Evolutionary conservation across 2,797 vertebrate genomes (phyloP).

Genomic region (Fundulus diaphanus): DNA sequence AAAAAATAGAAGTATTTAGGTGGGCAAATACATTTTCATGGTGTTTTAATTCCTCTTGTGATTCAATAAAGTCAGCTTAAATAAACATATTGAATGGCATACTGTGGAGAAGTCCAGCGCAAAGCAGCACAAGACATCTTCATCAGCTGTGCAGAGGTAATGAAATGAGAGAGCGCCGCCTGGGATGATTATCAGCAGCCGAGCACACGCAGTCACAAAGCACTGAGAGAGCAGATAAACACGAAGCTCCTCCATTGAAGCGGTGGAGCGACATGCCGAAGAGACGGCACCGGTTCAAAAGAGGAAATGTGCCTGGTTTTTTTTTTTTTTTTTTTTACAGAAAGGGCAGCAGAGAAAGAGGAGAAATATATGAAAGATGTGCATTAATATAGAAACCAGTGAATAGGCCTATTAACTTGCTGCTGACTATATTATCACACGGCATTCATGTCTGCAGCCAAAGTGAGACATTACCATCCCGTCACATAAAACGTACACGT

Average conservation of each 20-base stretch:
- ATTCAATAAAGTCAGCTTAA: constrained; percentile 16
- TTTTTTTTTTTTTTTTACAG: too few species aligned
- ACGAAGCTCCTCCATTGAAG: constrained; percentile 32
- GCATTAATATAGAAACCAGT: constrained; percentile 20
- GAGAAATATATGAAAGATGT: constrained; percentile 28
- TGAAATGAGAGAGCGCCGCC: constrained; percentile 55
- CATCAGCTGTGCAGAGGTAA: constrained; percentile 38
- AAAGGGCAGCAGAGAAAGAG: constrained; percentile 18
- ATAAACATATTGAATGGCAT: constrained; percentile 13
- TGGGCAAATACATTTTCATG: neutral
- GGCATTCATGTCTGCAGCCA: constrained; percentile 19
- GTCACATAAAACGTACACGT: neutral
- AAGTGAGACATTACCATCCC: constrained; percentile 20
- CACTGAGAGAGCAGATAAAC: constrained; percentile 50
- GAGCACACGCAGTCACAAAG: constrained; percentile 49
- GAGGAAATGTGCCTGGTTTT: constrained; percentile 4
- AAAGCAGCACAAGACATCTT: constrained; percentile 33
- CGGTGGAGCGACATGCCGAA: constrained; percentile 31
- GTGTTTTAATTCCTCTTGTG: neutral
- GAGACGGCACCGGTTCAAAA: constrained; percentile 20
- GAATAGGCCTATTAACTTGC: constrained; percentile 36
- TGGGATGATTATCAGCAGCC: constrained; percentile 63
- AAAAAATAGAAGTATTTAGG: constrained; percentile 7
- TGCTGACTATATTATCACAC: constrained; percentile 17
- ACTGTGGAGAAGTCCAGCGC: constrained; percentile 20